These are phyloP conservation scores for Cyprinella venusta DNA, from an alignment of 2,797 vertebrate genomes.

Conservation along the genomic window DNA sequence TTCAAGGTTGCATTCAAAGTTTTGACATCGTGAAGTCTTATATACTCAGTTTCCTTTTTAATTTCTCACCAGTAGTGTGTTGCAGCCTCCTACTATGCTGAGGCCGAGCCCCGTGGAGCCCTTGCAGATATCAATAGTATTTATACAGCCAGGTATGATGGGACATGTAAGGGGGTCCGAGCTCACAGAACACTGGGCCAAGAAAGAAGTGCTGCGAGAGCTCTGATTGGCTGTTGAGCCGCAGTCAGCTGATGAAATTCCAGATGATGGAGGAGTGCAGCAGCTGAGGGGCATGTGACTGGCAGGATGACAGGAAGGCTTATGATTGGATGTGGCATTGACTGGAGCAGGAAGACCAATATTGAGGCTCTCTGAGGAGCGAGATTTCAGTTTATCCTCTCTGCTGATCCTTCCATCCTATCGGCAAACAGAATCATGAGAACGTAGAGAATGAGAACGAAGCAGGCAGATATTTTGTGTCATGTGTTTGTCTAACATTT, in stretches of 20 bases:
- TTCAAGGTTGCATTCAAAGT: not conserved
- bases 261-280: constrained; percentile 45
- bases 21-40: not conserved
- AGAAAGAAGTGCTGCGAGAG: constrained; percentile 71
- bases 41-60: not conserved
- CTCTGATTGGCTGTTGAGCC: constrained; percentile 47
- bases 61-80: constrained; percentile 89
- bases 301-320: constrained; percentile 42
- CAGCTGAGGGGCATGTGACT: constrained; percentile 46
- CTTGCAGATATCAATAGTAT: constrained; percentile 89
- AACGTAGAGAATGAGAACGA: constrained; percentile 54
- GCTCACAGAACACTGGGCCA: constrained; percentile 73
- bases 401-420: constrained; percentile 73
- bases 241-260: constrained; percentile 45
- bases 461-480: not conserved
- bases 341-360: constrained; percentile 77
- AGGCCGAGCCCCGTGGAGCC: constrained; percentile 89
- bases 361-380: constrained; percentile 66
- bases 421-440: constrained; percentile 83
- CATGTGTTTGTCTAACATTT: not conserved
- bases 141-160: constrained; percentile 88
- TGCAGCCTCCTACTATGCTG: constrained; percentile 93
- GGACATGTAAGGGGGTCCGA: constrained; percentile 84
- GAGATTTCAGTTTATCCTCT: constrained; percentile 33
- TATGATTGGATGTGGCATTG: constrained; percentile 54